These are phyloP conservation scores for Scaptomyza cyrtandrae DNA, from an alignment of 2,888 invertebrate species.

Conservation along the genomic window DNA sequence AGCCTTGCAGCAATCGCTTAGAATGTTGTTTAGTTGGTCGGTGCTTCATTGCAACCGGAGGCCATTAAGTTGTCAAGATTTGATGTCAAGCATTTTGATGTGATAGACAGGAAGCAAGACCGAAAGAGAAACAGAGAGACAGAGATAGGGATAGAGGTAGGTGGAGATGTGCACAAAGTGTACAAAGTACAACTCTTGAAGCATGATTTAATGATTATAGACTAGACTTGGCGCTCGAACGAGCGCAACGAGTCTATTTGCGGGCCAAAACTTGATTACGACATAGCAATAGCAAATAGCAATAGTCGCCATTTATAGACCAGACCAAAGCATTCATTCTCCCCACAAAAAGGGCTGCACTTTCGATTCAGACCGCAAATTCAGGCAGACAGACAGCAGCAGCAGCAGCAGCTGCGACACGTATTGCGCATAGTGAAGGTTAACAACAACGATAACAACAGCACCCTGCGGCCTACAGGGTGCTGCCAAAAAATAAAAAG, in stretches of 20 bases:
- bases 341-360: constrained; percentile 49
- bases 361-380: constrained; percentile 65
- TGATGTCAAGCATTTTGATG: constrained; percentile 70
- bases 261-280: constrained; percentile 73
- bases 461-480: constrained; percentile 5
- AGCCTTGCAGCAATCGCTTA: constrained; percentile 8
- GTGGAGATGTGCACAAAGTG: constrained; percentile 19
- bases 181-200: constrained; percentile 44
- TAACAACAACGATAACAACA: constrained; percentile 2
- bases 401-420: constrained; percentile 58
- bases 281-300: constrained; percentile 7
- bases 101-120: constrained; percentile 28
- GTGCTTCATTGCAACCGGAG: constrained; percentile 33
- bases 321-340: not conserved
- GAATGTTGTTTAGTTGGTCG: constrained; percentile 16
- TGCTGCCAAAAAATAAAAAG: constrained; percentile 8
- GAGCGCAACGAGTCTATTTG: constrained; percentile 75
- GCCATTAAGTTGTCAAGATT: constrained; percentile 72
- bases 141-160: not conserved
- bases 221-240: constrained; percentile 77
- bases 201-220: constrained; percentile 77
- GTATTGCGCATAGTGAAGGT: constrained; percentile 54
- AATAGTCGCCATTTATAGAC: constrained; percentile 13
- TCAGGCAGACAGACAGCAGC: constrained; percentile 19
- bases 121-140: not conserved